Evolutionary conservation across 2,888 invertebrate genomes (phyloP).

Genomic region (Neoaliturus tenellus): DNA sequence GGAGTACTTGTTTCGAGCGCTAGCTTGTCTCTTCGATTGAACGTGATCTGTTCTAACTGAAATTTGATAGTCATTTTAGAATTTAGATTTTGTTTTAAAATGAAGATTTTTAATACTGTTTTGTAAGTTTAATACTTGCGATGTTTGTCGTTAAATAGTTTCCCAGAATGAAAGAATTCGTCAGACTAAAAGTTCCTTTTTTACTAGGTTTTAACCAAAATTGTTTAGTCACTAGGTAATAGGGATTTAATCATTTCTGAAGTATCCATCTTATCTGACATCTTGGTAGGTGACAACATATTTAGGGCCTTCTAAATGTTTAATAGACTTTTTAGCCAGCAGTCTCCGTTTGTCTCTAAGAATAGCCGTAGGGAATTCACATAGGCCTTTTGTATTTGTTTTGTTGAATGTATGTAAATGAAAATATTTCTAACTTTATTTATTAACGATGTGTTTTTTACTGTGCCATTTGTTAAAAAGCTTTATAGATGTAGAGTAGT

Average conservation of each 20-base stretch:
- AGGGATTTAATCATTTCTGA: constrained; percentile 1
- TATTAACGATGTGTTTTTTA: background rate
- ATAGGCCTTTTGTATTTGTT: background rate
- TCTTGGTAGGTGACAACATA: background rate
- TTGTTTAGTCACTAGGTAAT: constrained; percentile 10
- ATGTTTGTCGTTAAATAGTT: background rate
- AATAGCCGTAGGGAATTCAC: background rate
- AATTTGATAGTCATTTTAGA: constrained; percentile 17
- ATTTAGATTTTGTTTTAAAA: constrained; percentile 17
- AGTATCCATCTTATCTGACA: background rate
- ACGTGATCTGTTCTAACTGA: background rate
- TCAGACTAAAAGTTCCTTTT: background rate
- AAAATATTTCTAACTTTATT: background rate
- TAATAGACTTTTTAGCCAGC: background rate
- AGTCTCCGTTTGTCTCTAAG: background rate
- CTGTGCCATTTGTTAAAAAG: constrained; percentile 6
- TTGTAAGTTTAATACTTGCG: background rate
- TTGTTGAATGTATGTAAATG: background rate
- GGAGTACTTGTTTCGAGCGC: constrained; percentile 74
- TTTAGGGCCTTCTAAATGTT: background rate
- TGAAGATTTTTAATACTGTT: background rate
- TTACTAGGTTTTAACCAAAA: background rate
- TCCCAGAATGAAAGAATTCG: background rate
- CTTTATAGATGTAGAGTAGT: constrained; percentile 5
- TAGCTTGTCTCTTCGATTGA: constrained; percentile 77